Conservation (phyloP, 2,888 invertebrate species). For the Drosophila hamatofila region DNA sequence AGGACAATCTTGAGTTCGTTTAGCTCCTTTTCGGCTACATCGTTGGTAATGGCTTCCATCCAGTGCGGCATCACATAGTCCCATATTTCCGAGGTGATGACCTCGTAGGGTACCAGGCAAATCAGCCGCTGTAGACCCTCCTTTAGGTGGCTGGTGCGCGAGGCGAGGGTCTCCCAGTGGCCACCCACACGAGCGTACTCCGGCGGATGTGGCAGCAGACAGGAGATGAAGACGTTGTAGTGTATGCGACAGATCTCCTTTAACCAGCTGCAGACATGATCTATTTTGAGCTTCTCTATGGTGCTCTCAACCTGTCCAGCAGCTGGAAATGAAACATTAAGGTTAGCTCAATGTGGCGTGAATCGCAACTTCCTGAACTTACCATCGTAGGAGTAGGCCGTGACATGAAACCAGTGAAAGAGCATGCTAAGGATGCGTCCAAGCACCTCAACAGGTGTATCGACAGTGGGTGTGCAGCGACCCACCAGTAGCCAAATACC, state of each 20-base stretch:
- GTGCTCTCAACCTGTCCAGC: constrained; percentile 92
- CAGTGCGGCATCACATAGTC: constrained; percentile 99
- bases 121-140: constrained; percentile 97
- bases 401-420: constrained; percentile 99
- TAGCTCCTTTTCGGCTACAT: constrained; percentile 95
- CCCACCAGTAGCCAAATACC: constrained; percentile 99
- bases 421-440: constrained; percentile 97
- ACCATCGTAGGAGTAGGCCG: constrained; percentile 98
- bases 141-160: constrained; percentile 95
- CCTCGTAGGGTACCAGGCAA: constrained; percentile 98
- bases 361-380: constrained; percentile 42
- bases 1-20: constrained; percentile 92
- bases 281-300: constrained; percentile 95
- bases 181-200: constrained; percentile 98
- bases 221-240: constrained; percentile 94
- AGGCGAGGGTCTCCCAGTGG: constrained; percentile 96
- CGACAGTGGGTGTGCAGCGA: constrained; percentile 92
- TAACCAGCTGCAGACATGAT: constrained; percentile 97
- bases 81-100: constrained; percentile 98
- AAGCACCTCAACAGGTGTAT: constrained; percentile 91
- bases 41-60: constrained; percentile 98
- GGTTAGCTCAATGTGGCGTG: not conserved
- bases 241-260: constrained; percentile 92
- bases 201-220: constrained; percentile 97
- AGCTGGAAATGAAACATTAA: constrained; percentile 51